Evolutionary conservation across 2,797 vertebrate genomes (phyloP).

Genomic region (Fistularia commersonii): DNA sequence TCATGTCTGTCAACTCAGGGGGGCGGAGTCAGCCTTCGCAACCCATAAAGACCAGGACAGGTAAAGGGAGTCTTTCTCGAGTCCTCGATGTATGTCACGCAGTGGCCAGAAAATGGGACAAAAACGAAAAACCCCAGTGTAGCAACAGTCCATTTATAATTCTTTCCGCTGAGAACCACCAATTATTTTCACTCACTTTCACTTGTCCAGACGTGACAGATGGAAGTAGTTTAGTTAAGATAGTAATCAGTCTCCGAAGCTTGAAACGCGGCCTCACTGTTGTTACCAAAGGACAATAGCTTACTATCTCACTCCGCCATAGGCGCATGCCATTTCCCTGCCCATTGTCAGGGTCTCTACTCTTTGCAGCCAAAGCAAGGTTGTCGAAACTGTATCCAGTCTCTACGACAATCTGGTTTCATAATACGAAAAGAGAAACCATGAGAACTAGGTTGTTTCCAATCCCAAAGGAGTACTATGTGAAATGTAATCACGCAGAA

Average conservation of each 20-base stretch:
- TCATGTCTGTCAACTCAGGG: constrained; percentile 82
- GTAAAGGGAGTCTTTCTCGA: constrained; percentile 54
- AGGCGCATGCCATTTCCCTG: constrained; percentile 49
- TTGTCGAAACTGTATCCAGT: constrained; percentile 60
- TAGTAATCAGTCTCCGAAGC: constrained; percentile 18
- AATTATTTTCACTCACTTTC: constrained; percentile 12
- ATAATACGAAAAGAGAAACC: constrained; percentile 69
- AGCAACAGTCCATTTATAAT: too few species aligned
- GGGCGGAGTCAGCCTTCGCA: constrained; percentile 85
- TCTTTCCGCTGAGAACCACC: neutral
- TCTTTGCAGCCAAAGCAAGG: constrained; percentile 28
- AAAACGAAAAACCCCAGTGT: too few species aligned
- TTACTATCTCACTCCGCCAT: constrained; percentile 45
- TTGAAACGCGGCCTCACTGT: constrained; percentile 31
- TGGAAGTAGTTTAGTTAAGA: constrained; percentile 30
- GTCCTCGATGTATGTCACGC: neutral
- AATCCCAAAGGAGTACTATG: constrained; percentile 41
- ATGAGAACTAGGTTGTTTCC: constrained; percentile 74
- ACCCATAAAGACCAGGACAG: constrained; percentile 78
- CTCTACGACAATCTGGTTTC: constrained; percentile 33
- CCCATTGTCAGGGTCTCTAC: constrained; percentile 51
- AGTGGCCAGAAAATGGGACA: too few species aligned
- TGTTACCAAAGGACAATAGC: constrained; percentile 54
- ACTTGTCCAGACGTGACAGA: constrained; percentile 14
- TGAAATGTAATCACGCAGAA: constrained; percentile 56